These are phyloP conservation scores for Eremobia ochroleuca DNA, from an alignment of 2,888 invertebrate genomes.

Conservation along the genomic window DNA sequence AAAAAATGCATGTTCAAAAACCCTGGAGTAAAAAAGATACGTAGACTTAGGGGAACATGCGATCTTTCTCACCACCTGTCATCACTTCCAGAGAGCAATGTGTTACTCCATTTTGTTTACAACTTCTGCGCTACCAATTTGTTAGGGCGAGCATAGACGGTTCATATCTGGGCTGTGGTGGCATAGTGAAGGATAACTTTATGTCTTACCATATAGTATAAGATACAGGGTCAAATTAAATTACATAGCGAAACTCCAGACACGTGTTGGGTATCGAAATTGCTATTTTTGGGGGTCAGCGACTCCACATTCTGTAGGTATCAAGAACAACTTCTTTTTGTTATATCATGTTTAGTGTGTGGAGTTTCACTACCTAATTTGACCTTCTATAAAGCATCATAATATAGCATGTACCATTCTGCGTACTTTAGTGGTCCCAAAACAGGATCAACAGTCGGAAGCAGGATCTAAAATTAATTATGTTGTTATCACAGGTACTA, in stretches of 20 bases:
- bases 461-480: neutral
- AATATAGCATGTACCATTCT: neutral
- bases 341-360: neutral
- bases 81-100: slow-evolving; percentile 77
- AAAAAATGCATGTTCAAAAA: slow-evolving; percentile 23
- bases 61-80: slow-evolving; percentile 77
- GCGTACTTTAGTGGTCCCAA: neutral
- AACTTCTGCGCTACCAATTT: slow-evolving; percentile 73
- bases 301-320: no score
- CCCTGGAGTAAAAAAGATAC: slow-evolving; percentile 1
- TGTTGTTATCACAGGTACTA: neutral
- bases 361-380: neutral
- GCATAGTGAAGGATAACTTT: no score
- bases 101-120: slow-evolving; percentile 78
- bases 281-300: neutral
- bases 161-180: neutral
- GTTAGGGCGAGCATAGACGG: slow-evolving; percentile 62
- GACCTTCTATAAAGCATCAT: neutral
- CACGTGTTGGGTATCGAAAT: neutral
- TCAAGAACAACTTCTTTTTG: no score
- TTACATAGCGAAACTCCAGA: neutral
- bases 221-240: neutral
- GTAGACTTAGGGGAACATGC: slow-evolving; percentile 31
- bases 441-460: neutral
- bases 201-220: no score